Base-by-base conservation (phyloP, 2,113 vertebrate genomes). In the Cyprinodon tularosa region DNA sequence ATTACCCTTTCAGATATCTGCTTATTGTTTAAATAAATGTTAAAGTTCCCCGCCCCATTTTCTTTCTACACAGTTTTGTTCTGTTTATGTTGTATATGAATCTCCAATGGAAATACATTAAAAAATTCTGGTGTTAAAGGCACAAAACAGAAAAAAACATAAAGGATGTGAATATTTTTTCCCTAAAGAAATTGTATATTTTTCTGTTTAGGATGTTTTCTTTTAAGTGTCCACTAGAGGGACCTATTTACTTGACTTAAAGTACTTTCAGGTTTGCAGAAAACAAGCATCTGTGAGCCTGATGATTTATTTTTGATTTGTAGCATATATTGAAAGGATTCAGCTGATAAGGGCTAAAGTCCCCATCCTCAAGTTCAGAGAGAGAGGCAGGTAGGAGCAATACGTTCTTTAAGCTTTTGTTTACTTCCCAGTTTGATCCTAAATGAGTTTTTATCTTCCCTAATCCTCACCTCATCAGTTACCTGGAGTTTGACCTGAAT, bases 401-500 rank as follows among this genome's bases (percentile, higher is more conserved):
- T 63, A 45, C 17, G 11, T 22, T n/a, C 0, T 3, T 67, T 10
- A 48, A 61, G 17, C 61, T 12, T 50, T 3, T 72, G 36, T 81
- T 83, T 20, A 59, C 39, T 44, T 6, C 40, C 20, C 17, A 2
- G 60, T 50, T 10, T 47, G 38, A 14, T 79, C 7, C 53, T 48
- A 77, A 40, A 62, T 1, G 48, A 45, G 13, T 45, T 37, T n/a
- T 12, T 64, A n/a, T 87, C 8, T 66, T n/a, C 59, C 53, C 57
- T 4, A 10, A 37, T 44, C 84, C 4, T 48, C 65, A 37, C 36
- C 71, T 71, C 66, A 86, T 39, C 66, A 99, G 98, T 89, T 93
- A 94, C 82, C 92, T 98, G 93, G 96, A 98, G 91, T 99, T 98
- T 85, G 98, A 99, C 93, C 96, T 99, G 94, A 99, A 99, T 92